phyloP scores from a whole-genome alignment of 2,113 vertebrate genomes.

The Philantomba maxwellii region DNA sequence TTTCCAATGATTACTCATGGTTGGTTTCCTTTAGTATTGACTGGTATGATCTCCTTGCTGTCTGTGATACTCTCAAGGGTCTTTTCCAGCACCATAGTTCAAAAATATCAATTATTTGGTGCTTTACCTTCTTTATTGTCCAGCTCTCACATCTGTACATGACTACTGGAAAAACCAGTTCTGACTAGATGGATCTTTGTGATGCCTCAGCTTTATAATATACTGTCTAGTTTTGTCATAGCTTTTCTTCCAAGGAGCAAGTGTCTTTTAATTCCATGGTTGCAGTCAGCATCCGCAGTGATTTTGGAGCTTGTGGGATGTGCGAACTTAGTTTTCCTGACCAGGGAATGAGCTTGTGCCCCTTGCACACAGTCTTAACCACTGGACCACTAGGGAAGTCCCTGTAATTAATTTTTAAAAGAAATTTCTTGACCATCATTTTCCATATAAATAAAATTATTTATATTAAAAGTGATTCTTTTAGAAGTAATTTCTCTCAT shows the following conservation, averaged over 20 bases:
- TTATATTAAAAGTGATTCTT: background rate
- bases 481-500: background rate
- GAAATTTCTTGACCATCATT: background rate
- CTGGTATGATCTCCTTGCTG: background rate
- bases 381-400: background rate
- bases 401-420: background rate
- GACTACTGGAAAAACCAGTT: background rate
- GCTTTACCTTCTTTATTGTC: background rate
- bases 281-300: rapidly evolving
- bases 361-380: background rate
- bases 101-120: background rate
- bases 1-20: background rate
- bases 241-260: background rate
- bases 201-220: background rate
- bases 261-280: background rate
- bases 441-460: background rate
- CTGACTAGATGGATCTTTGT: background rate
- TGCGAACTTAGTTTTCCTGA: background rate
- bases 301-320: background rate
- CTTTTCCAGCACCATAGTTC: background rate
- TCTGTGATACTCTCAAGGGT: background rate
- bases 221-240: background rate
- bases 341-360: background rate
- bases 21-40: background rate
- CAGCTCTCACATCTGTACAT: background rate